A percentile compares a stretch with the other conserved stretches of the same genome.
These are phyloP conservation scores for Cirrhinus molitorella DNA, from an alignment of 2,797 vertebrate species.

Conservation along the genomic window DNA sequence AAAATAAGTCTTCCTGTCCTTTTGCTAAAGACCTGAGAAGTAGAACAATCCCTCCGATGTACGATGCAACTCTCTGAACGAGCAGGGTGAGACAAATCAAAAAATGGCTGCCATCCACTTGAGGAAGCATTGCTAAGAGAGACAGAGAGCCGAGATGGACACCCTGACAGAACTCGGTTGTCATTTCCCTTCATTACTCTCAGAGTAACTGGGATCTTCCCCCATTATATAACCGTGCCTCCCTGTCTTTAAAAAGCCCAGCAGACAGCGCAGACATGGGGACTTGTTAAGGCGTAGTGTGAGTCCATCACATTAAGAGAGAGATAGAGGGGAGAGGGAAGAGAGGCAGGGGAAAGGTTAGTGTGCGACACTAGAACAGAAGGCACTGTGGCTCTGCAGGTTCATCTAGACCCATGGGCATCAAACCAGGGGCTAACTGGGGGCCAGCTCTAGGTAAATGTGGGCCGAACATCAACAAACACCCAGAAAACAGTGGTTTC, in stretches of 20 bases:
- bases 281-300: slow-evolving; percentile 78
- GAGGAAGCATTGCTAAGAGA: slow-evolving; percentile 46
- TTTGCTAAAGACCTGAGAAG: slow-evolving; percentile 53
- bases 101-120: slow-evolving; percentile 30
- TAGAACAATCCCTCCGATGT: slow-evolving; percentile 41
- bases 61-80: slow-evolving; percentile 42
- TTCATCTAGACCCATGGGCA: slow-evolving; percentile 41
- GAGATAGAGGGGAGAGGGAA: slow-evolving; percentile 25
- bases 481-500: slow-evolving; percentile 43
- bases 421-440: slow-evolving; percentile 38
- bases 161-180: slow-evolving; percentile 45
- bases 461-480: slow-evolving; percentile 35
- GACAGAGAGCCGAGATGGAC: slow-evolving; percentile 50
- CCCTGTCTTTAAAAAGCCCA: slow-evolving; percentile 52
- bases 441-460: slow-evolving; percentile 21
- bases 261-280: slow-evolving; percentile 62
- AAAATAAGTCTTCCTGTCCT: slow-evolving; percentile 51
- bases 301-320: slow-evolving; percentile 63
- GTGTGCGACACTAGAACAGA: slow-evolving; percentile 74
- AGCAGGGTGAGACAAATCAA: slow-evolving; percentile 39
- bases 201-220: slow-evolving; percentile 47
- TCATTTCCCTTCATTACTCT: slow-evolving; percentile 42
- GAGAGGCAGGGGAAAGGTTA: slow-evolving; percentile 30
- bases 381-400: slow-evolving; percentile 83
- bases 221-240: slow-evolving; percentile 41